A percentile compares a stretch with the other conserved stretches of the same genome.
Conservation (phyloP, 2,113 vertebrate species). For the Ranitomeya variabilis region DNA sequence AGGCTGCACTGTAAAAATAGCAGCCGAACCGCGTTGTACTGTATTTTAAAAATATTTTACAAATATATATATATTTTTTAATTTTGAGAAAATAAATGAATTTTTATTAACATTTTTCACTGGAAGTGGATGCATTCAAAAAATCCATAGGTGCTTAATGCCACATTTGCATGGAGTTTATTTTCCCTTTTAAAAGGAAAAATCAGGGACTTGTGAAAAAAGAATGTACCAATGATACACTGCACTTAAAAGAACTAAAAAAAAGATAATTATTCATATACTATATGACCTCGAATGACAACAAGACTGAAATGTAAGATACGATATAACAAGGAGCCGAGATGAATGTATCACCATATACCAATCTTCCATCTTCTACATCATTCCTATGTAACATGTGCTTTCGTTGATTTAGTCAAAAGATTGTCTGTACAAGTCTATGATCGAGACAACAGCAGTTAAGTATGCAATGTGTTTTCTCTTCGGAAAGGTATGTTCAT, state of each 20-base stretch:
- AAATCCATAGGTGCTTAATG: no score
- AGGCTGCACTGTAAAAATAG: no score
- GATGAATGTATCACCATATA: neutral
- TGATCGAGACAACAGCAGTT: neutral
- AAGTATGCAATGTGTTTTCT: neutral
- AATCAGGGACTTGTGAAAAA: neutral
- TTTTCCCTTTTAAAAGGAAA: no score
- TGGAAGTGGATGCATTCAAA: no score
- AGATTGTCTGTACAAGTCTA: slow-evolving; percentile 29
- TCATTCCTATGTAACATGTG: neutral
- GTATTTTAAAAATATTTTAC: no score
- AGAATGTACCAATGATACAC: neutral
- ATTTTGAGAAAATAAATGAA: no score
- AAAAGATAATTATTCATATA: neutral
- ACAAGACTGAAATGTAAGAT: neutral
- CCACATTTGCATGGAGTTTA: no score
- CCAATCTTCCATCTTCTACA: neutral
- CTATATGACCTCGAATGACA: neutral
- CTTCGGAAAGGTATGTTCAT: neutral
- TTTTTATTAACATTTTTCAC: no score
- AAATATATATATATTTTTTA: no score
- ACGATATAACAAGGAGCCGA: neutral
- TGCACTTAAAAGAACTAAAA: neutral
- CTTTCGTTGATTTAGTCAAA: neutral
- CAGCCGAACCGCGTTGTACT: no score